Percentiles rank a stretch among this genome's conserved stretches.
These are phyloP conservation scores for Leptothorax acervorum DNA, from an alignment of 2,888 invertebrate genomes.

Conservation along the genomic window DNA sequence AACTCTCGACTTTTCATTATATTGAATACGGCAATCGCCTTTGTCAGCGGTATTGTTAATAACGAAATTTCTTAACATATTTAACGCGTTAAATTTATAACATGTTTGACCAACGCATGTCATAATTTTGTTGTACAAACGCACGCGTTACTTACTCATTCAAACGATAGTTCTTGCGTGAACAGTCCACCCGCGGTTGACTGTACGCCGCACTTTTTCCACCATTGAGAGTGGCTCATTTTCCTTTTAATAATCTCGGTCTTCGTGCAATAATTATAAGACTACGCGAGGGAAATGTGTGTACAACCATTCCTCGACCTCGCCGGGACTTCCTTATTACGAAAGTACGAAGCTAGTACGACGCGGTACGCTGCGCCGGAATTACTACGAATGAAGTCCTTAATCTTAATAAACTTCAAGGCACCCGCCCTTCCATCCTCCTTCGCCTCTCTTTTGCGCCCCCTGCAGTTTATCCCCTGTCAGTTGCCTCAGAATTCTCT, in stretches of 20 bases:
- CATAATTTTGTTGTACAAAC: neutral
- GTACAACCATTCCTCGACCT: conserved; percentile 23
- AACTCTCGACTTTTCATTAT: neutral
- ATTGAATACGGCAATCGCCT: neutral
- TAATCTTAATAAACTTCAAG: conserved; percentile 85
- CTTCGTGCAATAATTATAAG: conserved; percentile 71
- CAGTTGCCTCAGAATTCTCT: conserved; percentile 72
- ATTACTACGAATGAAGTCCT: conserved; percentile 83
- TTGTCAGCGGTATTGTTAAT: neutral
- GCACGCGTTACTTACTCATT: neutral
- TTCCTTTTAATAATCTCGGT: conserved; percentile 70
- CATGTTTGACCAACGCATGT: neutral
- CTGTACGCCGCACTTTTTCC: conserved; percentile 1
- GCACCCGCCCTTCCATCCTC: conserved; percentile 67
- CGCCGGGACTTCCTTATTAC: conserved; percentile 53
- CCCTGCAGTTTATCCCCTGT: conserved; percentile 67
- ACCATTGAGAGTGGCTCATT: conserved; percentile 52
- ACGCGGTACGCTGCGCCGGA: conserved; percentile 64
- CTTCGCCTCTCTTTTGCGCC: conserved; percentile 54
- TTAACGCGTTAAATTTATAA: neutral
- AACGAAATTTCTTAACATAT: neutral
- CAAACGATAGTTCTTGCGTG: neutral
- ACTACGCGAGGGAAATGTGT: conserved; percentile 59
- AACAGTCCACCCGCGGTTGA: neutral
- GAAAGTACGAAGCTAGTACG: conserved; percentile 60